These are phyloP conservation scores for Ailuropoda melanoleuca DNA, from an alignment of 2,113 vertebrate species.

Conservation along the genomic window DNA sequence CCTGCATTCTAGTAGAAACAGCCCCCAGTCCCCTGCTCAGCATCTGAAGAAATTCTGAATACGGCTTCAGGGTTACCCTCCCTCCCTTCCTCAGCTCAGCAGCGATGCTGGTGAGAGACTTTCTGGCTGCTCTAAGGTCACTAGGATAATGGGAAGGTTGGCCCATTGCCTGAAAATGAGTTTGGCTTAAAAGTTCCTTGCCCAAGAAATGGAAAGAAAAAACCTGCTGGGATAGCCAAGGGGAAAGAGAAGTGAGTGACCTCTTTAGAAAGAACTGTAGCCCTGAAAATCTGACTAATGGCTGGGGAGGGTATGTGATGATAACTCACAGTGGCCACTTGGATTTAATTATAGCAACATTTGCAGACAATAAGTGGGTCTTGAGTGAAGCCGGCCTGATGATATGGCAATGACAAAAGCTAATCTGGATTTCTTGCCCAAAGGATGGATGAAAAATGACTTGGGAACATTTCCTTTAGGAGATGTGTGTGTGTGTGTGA, in stretches of 20 bases:
- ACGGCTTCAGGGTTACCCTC: background rate
- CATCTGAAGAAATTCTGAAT: background rate
- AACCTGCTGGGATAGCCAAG: slow-evolving; percentile 66
- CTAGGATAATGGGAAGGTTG: slow-evolving; percentile 71
- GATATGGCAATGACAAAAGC: slow-evolving; percentile 68
- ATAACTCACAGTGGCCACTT: slow-evolving; percentile 78
- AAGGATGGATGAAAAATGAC: slow-evolving; percentile 61
- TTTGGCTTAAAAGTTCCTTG: slow-evolving; percentile 68
- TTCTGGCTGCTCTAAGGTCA: slow-evolving; percentile 51
- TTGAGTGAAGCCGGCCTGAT: slow-evolving; percentile 71
- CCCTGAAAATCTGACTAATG: slow-evolving; percentile 65
- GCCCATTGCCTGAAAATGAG: slow-evolving; percentile 73
- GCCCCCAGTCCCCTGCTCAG: background rate
- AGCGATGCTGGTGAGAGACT: slow-evolving; percentile 27
- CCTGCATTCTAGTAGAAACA: background rate
- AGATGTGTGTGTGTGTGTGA: background rate
- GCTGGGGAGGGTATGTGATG: slow-evolving; percentile 72
- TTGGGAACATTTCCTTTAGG: slow-evolving; percentile 51
- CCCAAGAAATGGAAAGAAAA: slow-evolving; percentile 69
- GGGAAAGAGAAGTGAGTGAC: slow-evolving; percentile 67
- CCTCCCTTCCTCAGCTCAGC: background rate
- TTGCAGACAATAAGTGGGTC: slow-evolving; percentile 80
- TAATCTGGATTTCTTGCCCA: slow-evolving; percentile 66
- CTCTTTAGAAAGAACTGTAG: slow-evolving; percentile 70
- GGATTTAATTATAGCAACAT: slow-evolving; percentile 82